phyloP scores from a whole-genome alignment of 2,113 vertebrate genomes.

The Micronycteris hirsuta region DNA sequence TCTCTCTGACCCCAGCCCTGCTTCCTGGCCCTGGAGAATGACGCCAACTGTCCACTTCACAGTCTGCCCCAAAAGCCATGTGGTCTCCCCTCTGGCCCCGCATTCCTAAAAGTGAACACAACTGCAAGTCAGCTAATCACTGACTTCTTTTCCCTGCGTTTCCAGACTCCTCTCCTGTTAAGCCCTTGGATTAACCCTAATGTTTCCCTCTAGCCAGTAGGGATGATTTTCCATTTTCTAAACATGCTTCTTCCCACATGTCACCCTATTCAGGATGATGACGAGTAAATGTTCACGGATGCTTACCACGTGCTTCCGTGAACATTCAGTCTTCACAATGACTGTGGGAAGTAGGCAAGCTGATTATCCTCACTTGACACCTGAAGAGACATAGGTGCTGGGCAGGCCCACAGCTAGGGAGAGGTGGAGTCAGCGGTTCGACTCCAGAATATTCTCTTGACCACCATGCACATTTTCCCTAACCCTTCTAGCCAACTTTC shows the following conservation, averaged over 20 bases:
- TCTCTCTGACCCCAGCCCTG: background rate
- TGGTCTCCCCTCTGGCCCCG: background rate
- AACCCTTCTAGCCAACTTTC: background rate
- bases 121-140: background rate
- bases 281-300: background rate
- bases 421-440: background rate
- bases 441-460: background rate
- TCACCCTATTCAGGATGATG: background rate
- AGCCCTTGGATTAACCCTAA: background rate
- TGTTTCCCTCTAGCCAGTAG: background rate
- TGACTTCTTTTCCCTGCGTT: background rate
- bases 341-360: background rate
- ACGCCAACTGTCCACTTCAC: background rate
- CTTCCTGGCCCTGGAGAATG: background rate
- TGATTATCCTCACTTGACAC: background rate
- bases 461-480: background rate
- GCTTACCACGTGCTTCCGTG: background rate
- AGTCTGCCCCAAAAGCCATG: background rate
- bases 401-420: background rate
- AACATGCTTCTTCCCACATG: background rate
- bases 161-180: background rate
- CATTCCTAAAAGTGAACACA: background rate
- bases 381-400: background rate
- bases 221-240: background rate
- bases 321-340: background rate